Conservation (phyloP, 2,113 vertebrate genomes). For the Morone chrysops region DNA sequence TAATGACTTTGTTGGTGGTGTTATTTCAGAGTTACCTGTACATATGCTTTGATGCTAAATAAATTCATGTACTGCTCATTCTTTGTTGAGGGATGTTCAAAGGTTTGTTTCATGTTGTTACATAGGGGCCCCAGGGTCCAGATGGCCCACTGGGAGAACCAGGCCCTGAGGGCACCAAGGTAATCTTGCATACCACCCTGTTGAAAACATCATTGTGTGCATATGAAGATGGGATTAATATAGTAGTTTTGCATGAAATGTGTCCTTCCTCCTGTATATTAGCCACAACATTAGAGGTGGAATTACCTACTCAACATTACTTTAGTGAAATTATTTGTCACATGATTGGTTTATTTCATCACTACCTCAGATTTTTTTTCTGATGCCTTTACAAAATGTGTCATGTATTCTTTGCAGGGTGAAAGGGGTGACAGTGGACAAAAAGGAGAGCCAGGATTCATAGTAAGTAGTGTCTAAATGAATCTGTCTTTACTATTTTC, state of each 20-base stretch:
- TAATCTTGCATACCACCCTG: constrained; percentile 68
- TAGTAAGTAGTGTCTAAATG: constrained; percentile 84
- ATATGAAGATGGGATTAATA: neutral
- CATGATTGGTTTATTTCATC: neutral
- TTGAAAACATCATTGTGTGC: neutral
- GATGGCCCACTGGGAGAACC: constrained; percentile 91
- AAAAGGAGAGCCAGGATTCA: constrained; percentile 89
- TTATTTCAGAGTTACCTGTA: neutral
- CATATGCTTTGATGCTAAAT: constrained; percentile 9
- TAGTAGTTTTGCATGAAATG: neutral
- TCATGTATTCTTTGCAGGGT: constrained; percentile 85
- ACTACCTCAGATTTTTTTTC: neutral
- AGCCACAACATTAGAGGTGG: neutral
- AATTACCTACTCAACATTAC: neutral
- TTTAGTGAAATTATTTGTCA: neutral
- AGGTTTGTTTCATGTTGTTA: constrained; percentile 47
- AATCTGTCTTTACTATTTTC: neutral
- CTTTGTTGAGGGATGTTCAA: constrained; percentile 29
- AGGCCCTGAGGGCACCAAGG: constrained; percentile 91
- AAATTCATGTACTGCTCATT: neutral
- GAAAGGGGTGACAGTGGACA: constrained; percentile 89
- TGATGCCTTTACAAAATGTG: neutral
- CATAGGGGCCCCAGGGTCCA: constrained; percentile 91
- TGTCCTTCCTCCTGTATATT: neutral
- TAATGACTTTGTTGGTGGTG: constrained; percentile 26